phyloP scores from a whole-genome alignment of 2,888 invertebrate species.

The Sussaba pulchella region DNA sequence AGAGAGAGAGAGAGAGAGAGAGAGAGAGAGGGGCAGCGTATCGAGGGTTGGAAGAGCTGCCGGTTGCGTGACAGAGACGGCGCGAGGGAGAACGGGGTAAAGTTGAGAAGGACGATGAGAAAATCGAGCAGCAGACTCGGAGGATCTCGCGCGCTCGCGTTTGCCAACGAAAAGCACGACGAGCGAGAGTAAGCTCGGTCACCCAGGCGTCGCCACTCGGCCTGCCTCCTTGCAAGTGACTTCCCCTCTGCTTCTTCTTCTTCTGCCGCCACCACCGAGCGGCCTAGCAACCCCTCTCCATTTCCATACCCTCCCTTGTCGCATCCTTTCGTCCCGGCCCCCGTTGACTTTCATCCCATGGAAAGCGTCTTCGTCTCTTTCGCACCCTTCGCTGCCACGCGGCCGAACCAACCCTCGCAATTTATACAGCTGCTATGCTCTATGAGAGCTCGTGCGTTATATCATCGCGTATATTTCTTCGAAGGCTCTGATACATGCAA shows the following conservation, averaged over 20 bases:
- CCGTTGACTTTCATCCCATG: conserved; percentile 60
- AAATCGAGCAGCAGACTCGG: conserved; percentile 52
- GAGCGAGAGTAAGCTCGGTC: conserved; percentile 79
- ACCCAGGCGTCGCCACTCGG: conserved; percentile 81
- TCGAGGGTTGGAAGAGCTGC: conserved; percentile 44
- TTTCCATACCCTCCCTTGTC: conserved; percentile 73
- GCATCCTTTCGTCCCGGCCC: conserved; percentile 37
- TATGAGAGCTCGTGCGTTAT: conserved; percentile 7
- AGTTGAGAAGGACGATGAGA: conserved; percentile 52
- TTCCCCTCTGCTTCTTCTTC: conserved; percentile 66
- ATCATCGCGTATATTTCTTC: conserved; percentile 11
- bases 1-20: conserved; percentile 15
- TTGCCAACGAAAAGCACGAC: conserved; percentile 77
- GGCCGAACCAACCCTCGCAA: conserved; percentile 67
- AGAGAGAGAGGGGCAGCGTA: conserved; percentile 31
- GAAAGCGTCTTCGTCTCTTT: conserved; percentile 55
- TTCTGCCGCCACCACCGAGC: conserved; percentile 60
- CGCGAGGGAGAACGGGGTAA: conserved; percentile 32
- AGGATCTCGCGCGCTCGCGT: conserved; percentile 68
- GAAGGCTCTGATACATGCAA: neutral
- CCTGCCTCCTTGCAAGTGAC: conserved; percentile 77
- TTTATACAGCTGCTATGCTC: conserved; percentile 9
- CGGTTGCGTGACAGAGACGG: conserved; percentile 19
- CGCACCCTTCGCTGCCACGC: conserved; percentile 66
- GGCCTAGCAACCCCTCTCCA: conserved; percentile 74